Evolutionary conservation across 1,140 invertebrate genomes (phyloP).

Genomic region (Camponotus pennsylvanicus): DNA sequence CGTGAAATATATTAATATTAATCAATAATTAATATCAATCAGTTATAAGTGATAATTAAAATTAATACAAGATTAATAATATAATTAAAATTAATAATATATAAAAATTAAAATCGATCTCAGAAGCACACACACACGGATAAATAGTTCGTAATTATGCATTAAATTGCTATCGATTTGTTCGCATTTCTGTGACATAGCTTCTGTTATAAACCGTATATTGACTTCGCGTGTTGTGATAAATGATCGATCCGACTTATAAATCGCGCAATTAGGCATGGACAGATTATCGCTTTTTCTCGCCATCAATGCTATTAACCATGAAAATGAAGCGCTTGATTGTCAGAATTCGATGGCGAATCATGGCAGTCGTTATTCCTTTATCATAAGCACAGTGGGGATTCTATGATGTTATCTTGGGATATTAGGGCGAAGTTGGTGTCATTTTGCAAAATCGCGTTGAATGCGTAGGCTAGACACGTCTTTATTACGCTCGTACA

Average conservation of each 20-base stretch:
- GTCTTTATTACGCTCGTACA: constrained; percentile 78
- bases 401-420: constrained; percentile 48
- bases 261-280: constrained; percentile 62
- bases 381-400: constrained; percentile 21
- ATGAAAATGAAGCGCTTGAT: constrained; percentile 60
- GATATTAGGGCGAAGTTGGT: constrained; percentile 70
- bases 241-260: not conserved
- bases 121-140: not conserved
- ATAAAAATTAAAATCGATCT: constrained; percentile 27
- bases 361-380: constrained; percentile 55
- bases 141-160: not conserved
- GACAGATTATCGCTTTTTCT: constrained; percentile 11
- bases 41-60: not conserved
- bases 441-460: constrained; percentile 77
- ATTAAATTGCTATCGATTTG: constrained; percentile 22
- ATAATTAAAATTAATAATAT: not conserved
- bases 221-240: constrained; percentile 21
- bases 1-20: not conserved
- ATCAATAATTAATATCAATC: constrained; percentile 9
- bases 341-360: constrained; percentile 35
- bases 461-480: constrained; percentile 72
- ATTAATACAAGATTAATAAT: not conserved
- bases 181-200: not conserved
- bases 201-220: not conserved
- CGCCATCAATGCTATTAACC: not conserved